Evolutionary conservation across 1,140 invertebrate species (phyloP), one percentile per base, ranked within the genome.

Genomic region (Andricus grossulariae): DNA sequence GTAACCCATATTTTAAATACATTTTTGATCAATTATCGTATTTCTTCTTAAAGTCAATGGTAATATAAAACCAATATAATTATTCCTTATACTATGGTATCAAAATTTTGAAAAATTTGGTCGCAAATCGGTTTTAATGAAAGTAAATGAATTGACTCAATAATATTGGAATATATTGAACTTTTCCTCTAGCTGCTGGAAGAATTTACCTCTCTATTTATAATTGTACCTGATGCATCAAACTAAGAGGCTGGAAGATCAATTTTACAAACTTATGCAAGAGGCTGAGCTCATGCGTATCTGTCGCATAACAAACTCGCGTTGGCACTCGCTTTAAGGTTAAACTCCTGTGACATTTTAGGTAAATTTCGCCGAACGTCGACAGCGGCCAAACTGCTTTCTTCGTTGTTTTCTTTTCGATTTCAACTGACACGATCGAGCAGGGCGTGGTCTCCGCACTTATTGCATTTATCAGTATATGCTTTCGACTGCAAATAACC

Each of bases 271-370:
- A 71, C 79, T 82, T 84, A 84, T 79, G 83, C 83, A 84, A 84
- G 79, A 80, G 78, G 75, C 78, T 79, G 75, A 78, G 79, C 78
- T 80, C 77, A 80, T 66, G 80, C 81, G 75, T 80, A 84, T 82
- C 79, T 82, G 80, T 84, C 83, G 81, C 81, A 84, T 82, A 82
- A 84, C 79, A 84, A 66, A 78, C 75, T 82, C 76, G 73, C 79
- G 77, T 81, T 84, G 81, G 79, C 79, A 82, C 81, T 84, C 81
- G 79, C 81, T 78, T 82, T 84, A 81, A 84, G 83, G 83, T 84
- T 84, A 82, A 84, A 82, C 83, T 82, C 76, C 78, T 84, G 79
- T 84, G 83, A 84, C 83, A 84, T 84, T 84, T 84, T 84, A 81
- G 80, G 82, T 82, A 78, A 84, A 81, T 84, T 84, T 82, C 80